Percentiles rank a stretch among this genome's conserved stretches.
phyloP scores from a whole-genome alignment of 2,888 invertebrate genomes.

The Trissolcus brochymenae region DNA sequence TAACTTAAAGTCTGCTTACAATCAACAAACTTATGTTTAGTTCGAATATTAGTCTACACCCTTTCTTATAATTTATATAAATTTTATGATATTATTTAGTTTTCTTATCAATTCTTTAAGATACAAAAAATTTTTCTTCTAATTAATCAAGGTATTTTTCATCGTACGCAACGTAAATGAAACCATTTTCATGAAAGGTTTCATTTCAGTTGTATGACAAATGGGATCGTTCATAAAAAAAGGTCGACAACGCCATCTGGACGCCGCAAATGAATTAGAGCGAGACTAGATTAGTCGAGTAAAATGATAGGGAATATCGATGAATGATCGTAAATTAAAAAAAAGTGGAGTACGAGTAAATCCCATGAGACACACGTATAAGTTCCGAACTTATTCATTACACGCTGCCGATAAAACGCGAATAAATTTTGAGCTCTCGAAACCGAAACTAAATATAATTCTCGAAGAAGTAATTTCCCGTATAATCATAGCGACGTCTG shows the following conservation, averaged over 20 bases:
- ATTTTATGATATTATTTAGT: too few species aligned
- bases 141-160: too few species aligned
- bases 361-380: constrained; percentile 30
- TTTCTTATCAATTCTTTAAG: too few species aligned
- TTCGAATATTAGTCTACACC: background rate
- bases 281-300: constrained; percentile 25
- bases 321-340: constrained; percentile 24
- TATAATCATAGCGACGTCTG: constrained; percentile 39
- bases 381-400: constrained; percentile 67
- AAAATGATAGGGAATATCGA: constrained; percentile 30
- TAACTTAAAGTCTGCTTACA: constrained; percentile 11
- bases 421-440: constrained; percentile 67
- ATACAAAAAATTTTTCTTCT: too few species aligned
- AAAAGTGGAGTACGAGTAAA: constrained; percentile 23
- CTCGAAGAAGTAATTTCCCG: constrained; percentile 45
- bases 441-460: constrained; percentile 63
- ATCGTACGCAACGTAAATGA: too few species aligned
- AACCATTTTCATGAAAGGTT: background rate
- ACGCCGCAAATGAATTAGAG: constrained; percentile 22
- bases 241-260: constrained; percentile 23
- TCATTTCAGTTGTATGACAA: background rate
- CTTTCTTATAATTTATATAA: too few species aligned
- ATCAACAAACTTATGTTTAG: background rate
- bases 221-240: background rate
- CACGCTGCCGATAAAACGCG: constrained; percentile 69